Conservation (phyloP, 2,888 invertebrate species). For the Chalcosyrphus nemorum region DNA sequence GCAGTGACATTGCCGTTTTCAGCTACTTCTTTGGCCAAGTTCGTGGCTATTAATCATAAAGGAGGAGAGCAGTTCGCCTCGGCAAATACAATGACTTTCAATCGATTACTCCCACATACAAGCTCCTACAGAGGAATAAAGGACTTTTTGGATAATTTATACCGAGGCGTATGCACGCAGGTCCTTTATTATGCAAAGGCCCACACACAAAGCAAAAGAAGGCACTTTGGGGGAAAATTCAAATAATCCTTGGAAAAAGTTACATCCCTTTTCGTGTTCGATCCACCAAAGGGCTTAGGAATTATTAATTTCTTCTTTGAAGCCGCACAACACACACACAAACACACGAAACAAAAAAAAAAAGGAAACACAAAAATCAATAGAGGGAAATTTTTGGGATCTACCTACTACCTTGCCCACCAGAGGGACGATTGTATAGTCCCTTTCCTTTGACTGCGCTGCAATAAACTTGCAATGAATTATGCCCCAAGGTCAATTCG, state of each 20-base stretch:
- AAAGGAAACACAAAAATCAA: constrained; percentile 9
- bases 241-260: constrained; percentile 48
- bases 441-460: not conserved
- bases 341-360: constrained; percentile 10
- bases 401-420: not conserved
- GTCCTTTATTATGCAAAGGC: constrained; percentile 64
- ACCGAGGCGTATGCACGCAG: constrained; percentile 52
- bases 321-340: constrained; percentile 12
- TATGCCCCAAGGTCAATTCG: constrained; percentile 45
- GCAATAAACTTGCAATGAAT: constrained; percentile 16
- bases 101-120: constrained; percentile 49
- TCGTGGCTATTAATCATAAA: constrained; percentile 49
- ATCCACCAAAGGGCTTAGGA: constrained; percentile 50
- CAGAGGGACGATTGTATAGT: not conserved
- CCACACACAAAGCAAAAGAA: constrained; percentile 26
- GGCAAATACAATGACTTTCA: constrained; percentile 42
- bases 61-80: constrained; percentile 1
- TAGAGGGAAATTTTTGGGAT: constrained; percentile 2
- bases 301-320: constrained; percentile 65
- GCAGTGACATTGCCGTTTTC: constrained; percentile 52
- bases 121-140: not conserved
- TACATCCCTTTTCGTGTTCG: constrained; percentile 65
- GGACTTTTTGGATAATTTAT: constrained; percentile 55
- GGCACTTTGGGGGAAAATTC: constrained; percentile 11
- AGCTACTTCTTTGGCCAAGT: constrained; percentile 33